Percentiles rank a stretch among this genome's conserved stretches.
phyloP scores from a whole-genome alignment of 2,113 vertebrate genomes.

The Dipodomys stephensi region DNA sequence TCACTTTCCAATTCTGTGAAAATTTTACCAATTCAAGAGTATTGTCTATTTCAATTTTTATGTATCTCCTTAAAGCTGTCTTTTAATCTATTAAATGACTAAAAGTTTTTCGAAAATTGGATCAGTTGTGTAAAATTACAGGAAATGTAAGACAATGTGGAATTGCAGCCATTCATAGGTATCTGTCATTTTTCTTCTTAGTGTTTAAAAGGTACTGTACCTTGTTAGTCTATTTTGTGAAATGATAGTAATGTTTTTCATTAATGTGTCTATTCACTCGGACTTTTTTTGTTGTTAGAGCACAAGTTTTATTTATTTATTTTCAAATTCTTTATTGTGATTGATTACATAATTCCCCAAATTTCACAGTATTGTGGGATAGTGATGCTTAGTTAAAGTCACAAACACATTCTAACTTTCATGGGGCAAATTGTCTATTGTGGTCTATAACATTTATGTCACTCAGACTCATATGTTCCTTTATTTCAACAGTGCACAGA shows the following conservation, averaged over 20 bases:
- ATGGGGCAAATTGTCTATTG: no score
- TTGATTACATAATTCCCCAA: no score
- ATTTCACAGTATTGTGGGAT: no score
- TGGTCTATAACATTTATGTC: no score
- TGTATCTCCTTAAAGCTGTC: background rate
- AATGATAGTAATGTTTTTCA: background rate
- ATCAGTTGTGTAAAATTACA: slow-evolving; percentile 1
- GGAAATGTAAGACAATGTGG: background rate
- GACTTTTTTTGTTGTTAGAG: slow-evolving; percentile 37
- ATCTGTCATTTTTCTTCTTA: background rate
- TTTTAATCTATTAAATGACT: slow-evolving; percentile 29
- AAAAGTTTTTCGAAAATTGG: slow-evolving; percentile 29
- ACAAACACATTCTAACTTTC: no score
- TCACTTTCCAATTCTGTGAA: slow-evolving; percentile 17
- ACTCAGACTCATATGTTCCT: background rate
- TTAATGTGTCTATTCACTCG: slow-evolving; percentile 51
- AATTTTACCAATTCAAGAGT: slow-evolving; percentile 49
- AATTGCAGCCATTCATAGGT: background rate
- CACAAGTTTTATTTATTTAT: no score
- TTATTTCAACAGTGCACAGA: slow-evolving; percentile 93
- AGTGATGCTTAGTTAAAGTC: no score
- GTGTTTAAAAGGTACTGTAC: slow-evolving; percentile 33
- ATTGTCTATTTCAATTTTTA: slow-evolving; percentile 35
- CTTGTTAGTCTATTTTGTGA: slow-evolving; percentile 11
- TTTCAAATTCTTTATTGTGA: no score